phyloP scores from a whole-genome alignment of 2,797 vertebrate genomes.

The Macroramphosus scolopax region DNA sequence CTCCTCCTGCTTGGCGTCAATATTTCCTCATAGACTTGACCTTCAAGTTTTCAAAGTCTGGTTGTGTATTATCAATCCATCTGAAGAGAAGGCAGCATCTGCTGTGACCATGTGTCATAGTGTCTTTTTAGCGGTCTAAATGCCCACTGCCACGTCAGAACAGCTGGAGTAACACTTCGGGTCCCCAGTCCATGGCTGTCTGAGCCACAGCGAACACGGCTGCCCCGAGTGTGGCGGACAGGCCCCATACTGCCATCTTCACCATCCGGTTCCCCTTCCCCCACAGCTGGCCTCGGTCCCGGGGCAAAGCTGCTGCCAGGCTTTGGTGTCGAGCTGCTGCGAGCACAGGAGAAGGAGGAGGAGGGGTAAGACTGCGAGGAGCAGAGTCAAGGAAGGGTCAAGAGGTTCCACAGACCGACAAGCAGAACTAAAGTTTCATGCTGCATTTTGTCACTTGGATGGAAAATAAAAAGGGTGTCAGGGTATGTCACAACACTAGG shows the following conservation, averaged over 20 bases:
- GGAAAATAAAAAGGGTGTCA: conserved; percentile 3
- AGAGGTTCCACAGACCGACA: conserved; percentile 19
- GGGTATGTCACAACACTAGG: conserved; percentile 17
- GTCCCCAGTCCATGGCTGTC: conserved; percentile 84
- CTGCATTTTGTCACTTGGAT: conserved; percentile 7
- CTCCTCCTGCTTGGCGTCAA: conserved; percentile 1
- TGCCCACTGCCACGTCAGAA: conserved; percentile 68
- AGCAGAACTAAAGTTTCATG: conserved; percentile 10
- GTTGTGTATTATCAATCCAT: conserved; percentile 16
- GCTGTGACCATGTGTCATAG: conserved; percentile 4
- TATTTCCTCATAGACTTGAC: neutral
- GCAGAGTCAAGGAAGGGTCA: conserved; percentile 18
- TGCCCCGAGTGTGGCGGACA: conserved; percentile 82
- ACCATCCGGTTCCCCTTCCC: conserved; percentile 72
- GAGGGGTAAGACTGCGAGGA: conserved; percentile 29
- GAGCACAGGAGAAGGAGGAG: conserved; percentile 14
- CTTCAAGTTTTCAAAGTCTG: conserved; percentile 23
- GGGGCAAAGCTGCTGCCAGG: conserved; percentile 28
- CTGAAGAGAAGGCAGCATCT: no score
- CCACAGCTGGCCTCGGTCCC: conserved; percentile 29
- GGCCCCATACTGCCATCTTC: conserved; percentile 85
- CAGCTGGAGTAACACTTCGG: conserved; percentile 81
- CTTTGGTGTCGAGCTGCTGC: conserved; percentile 32
- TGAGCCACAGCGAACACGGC: conserved; percentile 83
- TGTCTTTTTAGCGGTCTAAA: conserved; percentile 18